Conservation (phyloP, 2,797 vertebrate species). For the Siniperca undulata region DNA sequence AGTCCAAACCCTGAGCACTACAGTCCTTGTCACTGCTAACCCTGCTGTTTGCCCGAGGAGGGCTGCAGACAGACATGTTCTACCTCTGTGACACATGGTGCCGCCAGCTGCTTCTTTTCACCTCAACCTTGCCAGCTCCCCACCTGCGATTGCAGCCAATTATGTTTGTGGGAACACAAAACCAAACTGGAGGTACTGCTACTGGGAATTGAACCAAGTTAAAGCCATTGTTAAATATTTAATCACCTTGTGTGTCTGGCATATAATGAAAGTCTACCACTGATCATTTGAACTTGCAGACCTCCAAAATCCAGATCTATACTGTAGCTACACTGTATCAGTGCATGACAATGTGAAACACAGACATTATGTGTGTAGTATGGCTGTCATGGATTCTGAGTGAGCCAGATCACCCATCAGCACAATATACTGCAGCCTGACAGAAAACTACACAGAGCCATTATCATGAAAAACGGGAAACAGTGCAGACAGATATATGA, state of each 20-base stretch:
- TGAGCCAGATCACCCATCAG: slow-evolving; percentile 53
- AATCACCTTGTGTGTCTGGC: slow-evolving; percentile 39
- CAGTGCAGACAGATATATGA: slow-evolving; percentile 57
- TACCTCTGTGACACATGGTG: slow-evolving; percentile 43
- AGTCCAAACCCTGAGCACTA: slow-evolving; percentile 7
- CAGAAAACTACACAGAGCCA: slow-evolving; percentile 45
- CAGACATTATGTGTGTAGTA: slow-evolving; percentile 15
- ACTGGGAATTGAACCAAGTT: slow-evolving; percentile 47
- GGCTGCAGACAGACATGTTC: slow-evolving; percentile 39
- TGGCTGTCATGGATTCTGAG: slow-evolving; percentile 46
- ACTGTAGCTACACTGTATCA: slow-evolving; percentile 6
- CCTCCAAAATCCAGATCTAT: slow-evolving; percentile 15
- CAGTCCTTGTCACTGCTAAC: slow-evolving; percentile 1
- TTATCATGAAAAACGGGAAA: slow-evolving; percentile 64
- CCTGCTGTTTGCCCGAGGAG: slow-evolving; percentile 34
- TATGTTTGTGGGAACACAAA: slow-evolving; percentile 57
- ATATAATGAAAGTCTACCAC: slow-evolving; percentile 46
- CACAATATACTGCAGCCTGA: slow-evolving; percentile 51
- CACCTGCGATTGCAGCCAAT: slow-evolving; percentile 51
- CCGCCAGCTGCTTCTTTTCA: slow-evolving; percentile 43
- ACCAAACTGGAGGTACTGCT: slow-evolving; percentile 41
- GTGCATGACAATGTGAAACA: slow-evolving; percentile 28
- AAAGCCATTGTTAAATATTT: slow-evolving; percentile 58
- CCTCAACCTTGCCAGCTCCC: slow-evolving; percentile 34
- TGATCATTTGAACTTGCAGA: slow-evolving; percentile 35